These are phyloP conservation scores for Propithecus coquereli DNA, from an alignment of 2,113 vertebrate genomes.

Conservation along the genomic window DNA sequence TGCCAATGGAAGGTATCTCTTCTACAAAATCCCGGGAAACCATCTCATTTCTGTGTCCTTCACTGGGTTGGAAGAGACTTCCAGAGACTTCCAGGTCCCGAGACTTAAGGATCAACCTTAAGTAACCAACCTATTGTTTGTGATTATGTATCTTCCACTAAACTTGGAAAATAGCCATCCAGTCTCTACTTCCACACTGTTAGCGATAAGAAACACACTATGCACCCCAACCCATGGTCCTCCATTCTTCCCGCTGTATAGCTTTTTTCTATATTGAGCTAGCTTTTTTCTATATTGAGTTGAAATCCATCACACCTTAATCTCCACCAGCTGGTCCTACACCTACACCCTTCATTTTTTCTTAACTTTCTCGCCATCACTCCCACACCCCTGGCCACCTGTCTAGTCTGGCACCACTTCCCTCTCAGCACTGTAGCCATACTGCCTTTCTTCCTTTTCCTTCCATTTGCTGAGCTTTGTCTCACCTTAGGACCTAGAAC, in stretches of 20 bases:
- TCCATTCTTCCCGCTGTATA: neutral
- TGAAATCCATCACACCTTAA: conserved; percentile 32
- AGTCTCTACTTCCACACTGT: neutral
- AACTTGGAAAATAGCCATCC: neutral
- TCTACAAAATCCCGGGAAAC: neutral
- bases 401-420: neutral
- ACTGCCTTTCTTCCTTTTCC: neutral
- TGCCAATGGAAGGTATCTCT: neutral
- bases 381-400: neutral
- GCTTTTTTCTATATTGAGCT: neutral
- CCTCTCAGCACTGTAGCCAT: neutral
- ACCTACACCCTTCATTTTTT: neutral
- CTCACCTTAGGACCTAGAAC: neutral
- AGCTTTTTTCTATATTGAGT: neutral
- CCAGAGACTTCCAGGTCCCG: neutral
- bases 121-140: neutral
- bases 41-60: neutral
- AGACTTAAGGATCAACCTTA: neutral
- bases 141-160: neutral
- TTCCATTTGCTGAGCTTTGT: neutral
- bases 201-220: neutral
- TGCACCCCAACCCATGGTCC: neutral
- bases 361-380: neutral
- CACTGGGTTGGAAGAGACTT: neutral
- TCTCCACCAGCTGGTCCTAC: conserved; percentile 29